Evolutionary conservation across 2,113 vertebrate species (phyloP).

Genomic region (Pangasianodon gigas): DNA sequence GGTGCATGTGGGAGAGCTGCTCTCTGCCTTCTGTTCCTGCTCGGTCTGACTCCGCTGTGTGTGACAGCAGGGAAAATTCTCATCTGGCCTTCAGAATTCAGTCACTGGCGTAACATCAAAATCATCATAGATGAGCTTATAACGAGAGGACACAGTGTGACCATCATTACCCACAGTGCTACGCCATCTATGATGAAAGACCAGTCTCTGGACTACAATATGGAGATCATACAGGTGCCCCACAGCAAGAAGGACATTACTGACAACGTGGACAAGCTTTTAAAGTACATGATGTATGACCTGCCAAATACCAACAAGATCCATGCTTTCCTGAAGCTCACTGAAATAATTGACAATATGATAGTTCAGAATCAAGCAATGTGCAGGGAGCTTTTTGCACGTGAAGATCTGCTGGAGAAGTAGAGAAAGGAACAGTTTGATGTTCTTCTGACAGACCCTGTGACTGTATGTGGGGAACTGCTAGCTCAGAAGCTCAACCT

Average conservation of each 20-base stretch:
- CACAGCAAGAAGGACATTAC: constrained; percentile 33
- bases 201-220: not conserved
- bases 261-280: constrained; percentile 29
- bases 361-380: not conserved
- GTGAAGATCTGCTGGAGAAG: constrained; percentile 67
- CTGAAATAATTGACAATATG: constrained; percentile 23
- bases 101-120: constrained; percentile 69
- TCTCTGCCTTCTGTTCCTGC: constrained; percentile 23
- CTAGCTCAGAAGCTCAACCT: constrained; percentile 65
- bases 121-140: constrained; percentile 57
- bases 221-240: constrained; percentile 46
- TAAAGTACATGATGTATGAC: constrained; percentile 52
- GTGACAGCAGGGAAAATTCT: constrained; percentile 60
- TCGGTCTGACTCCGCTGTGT: not conserved
- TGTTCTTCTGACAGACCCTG: constrained; percentile 51
- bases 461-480: constrained; percentile 60
- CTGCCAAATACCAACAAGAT: constrained; percentile 43
- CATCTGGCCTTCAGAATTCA: constrained; percentile 68
- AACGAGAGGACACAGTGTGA: constrained; percentile 60
- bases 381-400: constrained; percentile 34
- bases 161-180: constrained; percentile 51
- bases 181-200: constrained; percentile 22
- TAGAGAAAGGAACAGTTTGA: constrained; percentile 54
- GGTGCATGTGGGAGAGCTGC: not conserved
- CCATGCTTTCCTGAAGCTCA: constrained; percentile 34